Evolutionary conservation across 2,888 invertebrate genomes (phyloP).

Genomic region (Stramonita haemastoma): DNA sequence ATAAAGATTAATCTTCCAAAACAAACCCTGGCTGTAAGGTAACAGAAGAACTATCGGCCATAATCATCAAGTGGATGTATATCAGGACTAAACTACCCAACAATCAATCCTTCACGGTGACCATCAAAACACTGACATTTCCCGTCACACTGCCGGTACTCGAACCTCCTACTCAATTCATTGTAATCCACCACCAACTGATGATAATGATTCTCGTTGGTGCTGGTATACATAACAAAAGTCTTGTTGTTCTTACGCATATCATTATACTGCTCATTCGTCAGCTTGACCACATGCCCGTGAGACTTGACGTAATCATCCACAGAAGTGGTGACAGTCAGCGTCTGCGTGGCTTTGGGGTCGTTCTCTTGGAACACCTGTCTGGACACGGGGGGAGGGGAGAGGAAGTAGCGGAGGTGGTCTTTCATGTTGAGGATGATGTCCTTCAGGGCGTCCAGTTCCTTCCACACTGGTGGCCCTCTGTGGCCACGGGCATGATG

Average conservation of each 20-base stretch:
- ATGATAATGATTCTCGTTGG: too few relatives aligned
- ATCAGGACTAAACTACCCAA: too few relatives aligned
- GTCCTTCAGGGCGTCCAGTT: slow-evolving; percentile 54
- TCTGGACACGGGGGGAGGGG: neutral
- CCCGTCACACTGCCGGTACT: too few relatives aligned
- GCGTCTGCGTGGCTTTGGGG: neutral
- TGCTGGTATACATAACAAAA: too few relatives aligned
- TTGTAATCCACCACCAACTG: too few relatives aligned
- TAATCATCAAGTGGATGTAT: too few relatives aligned
- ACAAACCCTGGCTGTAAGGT: too few relatives aligned
- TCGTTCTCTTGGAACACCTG: neutral
- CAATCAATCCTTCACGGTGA: too few relatives aligned
- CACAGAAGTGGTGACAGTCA: neutral
- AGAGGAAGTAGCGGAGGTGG: neutral
- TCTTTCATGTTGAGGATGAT: slow-evolving; percentile 30
- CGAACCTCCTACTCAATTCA: too few relatives aligned
- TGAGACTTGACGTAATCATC: neutral
- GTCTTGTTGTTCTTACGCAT: neutral
- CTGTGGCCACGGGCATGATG: slow-evolving; percentile 64
- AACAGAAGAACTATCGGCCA: too few relatives aligned
- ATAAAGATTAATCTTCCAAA: too few relatives aligned
- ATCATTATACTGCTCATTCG: neutral
- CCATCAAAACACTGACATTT: too few relatives aligned
- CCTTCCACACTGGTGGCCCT: slow-evolving; percentile 63
- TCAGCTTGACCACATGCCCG: neutral